Conservation (phyloP, 2,797 vertebrate genomes). For the Oryzias dopingdopingensis region DNA sequence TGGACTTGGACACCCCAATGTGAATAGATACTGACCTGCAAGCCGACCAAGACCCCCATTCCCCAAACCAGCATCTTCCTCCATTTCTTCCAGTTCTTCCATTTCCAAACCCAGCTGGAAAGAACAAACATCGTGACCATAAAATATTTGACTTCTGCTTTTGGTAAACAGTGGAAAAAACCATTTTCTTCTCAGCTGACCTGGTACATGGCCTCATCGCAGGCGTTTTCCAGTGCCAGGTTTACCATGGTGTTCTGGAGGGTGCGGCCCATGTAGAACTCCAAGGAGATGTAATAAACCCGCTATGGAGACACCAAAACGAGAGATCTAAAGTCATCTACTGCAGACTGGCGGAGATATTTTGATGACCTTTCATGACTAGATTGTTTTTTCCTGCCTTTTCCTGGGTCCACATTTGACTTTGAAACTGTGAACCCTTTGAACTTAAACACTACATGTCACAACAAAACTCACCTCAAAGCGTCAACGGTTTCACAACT, state of each 20-base stretch:
- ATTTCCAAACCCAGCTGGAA: conserved; percentile 91
- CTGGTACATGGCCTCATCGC: conserved; percentile 96
- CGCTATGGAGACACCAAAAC: conserved; percentile 74
- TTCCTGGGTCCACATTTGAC: conserved; percentile 6
- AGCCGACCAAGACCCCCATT: conserved; percentile 96
- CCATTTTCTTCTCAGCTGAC: conserved; percentile 58
- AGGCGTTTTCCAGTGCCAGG: conserved; percentile 92
- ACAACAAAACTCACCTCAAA: conserved; percentile 7
- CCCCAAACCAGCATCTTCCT: conserved; percentile 96
- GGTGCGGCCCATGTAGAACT: conserved; percentile 99
- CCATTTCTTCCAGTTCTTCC: conserved; percentile 96
- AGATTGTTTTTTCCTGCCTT: not conserved
- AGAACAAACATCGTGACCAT: not conserved
- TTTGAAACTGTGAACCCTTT: conserved; percentile 8
- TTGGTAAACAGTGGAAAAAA: not conserved
- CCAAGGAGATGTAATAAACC: conserved; percentile 97
- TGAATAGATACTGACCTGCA: conserved; percentile 81
- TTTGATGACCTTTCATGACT: not conserved
- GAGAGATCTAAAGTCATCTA: not conserved
- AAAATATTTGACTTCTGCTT: not conserved
- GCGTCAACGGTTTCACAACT: conserved; percentile 36
- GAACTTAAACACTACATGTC: conserved; percentile 25
- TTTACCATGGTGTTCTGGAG: conserved; percentile 99
- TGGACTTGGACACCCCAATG: too few relatives aligned
- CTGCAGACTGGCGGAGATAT: not conserved